Percentiles rank a stretch among this genome's conserved stretches.
phyloP scores from a whole-genome alignment of 1,140 invertebrate species.

The Caenorhabditis inopinata region DNA sequence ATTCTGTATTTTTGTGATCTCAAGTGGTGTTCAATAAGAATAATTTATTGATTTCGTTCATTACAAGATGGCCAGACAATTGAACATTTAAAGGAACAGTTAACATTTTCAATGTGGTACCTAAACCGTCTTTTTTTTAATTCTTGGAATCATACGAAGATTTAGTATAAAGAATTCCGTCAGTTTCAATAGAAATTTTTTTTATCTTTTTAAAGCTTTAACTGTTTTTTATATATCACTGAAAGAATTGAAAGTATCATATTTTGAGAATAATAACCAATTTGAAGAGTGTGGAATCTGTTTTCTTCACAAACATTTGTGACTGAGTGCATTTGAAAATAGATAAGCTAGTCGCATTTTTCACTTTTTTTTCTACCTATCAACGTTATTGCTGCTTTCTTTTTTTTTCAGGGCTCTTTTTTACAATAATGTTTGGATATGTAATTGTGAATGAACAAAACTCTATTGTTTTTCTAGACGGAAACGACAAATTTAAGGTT shows the following conservation, averaged over 20 bases:
- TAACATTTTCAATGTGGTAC: too few species aligned
- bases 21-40: conserved; percentile 12
- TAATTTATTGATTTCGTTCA: conserved; percentile 33
- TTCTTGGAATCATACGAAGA: too few species aligned
- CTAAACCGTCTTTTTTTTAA: too few species aligned
- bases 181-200: too few species aligned
- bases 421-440: conserved; percentile 1
- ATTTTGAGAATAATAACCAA: background rate
- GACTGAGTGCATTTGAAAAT: background rate
- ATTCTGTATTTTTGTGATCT: conserved; percentile 8
- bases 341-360: conserved; percentile 20
- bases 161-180: too few species aligned
- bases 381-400: background rate
- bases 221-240: too few species aligned
- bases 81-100: too few species aligned
- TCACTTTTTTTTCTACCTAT: background rate
- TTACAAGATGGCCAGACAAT: too few species aligned
- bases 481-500: background rate
- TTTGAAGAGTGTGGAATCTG: background rate
- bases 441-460: conserved; percentile 14
- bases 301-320: conserved; percentile 1
- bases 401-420: background rate
- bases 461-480: conserved; percentile 16
- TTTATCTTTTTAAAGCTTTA: too few species aligned
- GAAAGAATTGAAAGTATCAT: too few species aligned